Conservation (phyloP, 2,888 invertebrate genomes). For the Operophtera brumata region DNA sequence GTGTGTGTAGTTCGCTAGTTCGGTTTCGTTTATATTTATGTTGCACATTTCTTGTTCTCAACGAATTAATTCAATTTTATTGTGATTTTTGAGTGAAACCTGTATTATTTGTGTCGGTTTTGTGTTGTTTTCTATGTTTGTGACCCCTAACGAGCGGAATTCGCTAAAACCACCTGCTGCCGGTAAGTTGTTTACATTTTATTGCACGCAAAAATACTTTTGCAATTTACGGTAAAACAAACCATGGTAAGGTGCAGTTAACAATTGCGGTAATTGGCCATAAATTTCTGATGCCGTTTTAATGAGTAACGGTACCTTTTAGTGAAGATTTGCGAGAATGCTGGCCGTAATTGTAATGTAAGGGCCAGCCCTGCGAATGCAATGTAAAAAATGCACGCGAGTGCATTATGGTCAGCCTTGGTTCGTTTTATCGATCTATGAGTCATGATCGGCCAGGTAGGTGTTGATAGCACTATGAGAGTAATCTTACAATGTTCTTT, state of each 20-base stretch:
- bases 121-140: slow-evolving; percentile 42
- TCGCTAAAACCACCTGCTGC: slow-evolving; percentile 58
- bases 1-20: no score
- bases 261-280: slow-evolving; percentile 28
- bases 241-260: slow-evolving; percentile 10
- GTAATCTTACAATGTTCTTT: not conserved
- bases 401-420: slow-evolving; percentile 12
- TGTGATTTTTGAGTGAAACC: slow-evolving; percentile 26
- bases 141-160: slow-evolving; percentile 34
- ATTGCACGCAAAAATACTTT: slow-evolving; percentile 10
- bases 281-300: slow-evolving; percentile 15
- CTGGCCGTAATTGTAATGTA: not conserved
- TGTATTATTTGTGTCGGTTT: slow-evolving; percentile 34
- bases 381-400: slow-evolving; percentile 4
- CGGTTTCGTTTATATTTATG: no score
- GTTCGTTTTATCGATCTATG: slow-evolving; percentile 11
- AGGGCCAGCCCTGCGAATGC: not conserved
- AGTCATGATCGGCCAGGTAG: slow-evolving; percentile 6
- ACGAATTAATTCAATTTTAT: slow-evolving; percentile 3
- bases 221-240: slow-evolving; percentile 13
- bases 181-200: slow-evolving; percentile 52
- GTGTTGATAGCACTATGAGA: slow-evolving; percentile 2
- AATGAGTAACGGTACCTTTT: slow-evolving; percentile 10
- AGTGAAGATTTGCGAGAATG: slow-evolving; percentile 10
- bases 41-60: not conserved